Evolutionary conservation across 2,113 vertebrate species (phyloP), one percentile per base, ranked within the genome.

Genomic region (Thermophis baileyi): DNA sequence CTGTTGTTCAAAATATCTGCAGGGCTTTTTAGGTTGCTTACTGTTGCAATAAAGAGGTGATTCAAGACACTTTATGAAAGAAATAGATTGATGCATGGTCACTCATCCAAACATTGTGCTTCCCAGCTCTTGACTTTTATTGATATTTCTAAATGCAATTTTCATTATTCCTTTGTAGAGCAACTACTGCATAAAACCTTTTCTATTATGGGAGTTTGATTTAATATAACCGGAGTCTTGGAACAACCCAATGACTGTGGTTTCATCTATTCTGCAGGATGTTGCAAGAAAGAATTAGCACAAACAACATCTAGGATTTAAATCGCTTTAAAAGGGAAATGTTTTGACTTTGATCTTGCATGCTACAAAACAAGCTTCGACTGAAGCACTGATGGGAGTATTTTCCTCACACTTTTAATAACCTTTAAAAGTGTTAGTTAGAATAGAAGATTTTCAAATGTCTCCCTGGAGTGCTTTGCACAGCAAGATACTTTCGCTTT

Each of bases 261-360:
- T 55, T 6, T 0, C 20, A 47, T 30, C 92, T 85, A 2, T 0
- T 14, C 91, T 3, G 0, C 50, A 94, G 90, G 89, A 92, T 30
- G 35, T 91, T 90, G 89, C 46, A 81, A 92, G 90, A 95, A 95
- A 93, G 94, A 87, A 94, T 96, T 90, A 93, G 93, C 94, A 92
- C 88, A 89, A 88, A 91, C 88, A 57, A 60, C 60, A 91, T 89
- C 91, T 60, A 53, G 94, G 85, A 85, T 74, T 96, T 74, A 89
- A 95, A 89, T 93, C 93, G 85, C 95, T 91, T 51, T 92, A 88
- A 88, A 18, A 2, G 44, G 92, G 94, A 87, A n/a, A 49, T 22
- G 88, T 6, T 69, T 85, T 95, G 47, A 54, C 93, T 97, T 92
- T 93, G 95, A 94, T 95, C 57, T 49, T 18, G 24, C 46, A 6